Base-by-base conservation (phyloP, 2,113 vertebrate species). In the Tragelaphus strepsiceros region DNA sequence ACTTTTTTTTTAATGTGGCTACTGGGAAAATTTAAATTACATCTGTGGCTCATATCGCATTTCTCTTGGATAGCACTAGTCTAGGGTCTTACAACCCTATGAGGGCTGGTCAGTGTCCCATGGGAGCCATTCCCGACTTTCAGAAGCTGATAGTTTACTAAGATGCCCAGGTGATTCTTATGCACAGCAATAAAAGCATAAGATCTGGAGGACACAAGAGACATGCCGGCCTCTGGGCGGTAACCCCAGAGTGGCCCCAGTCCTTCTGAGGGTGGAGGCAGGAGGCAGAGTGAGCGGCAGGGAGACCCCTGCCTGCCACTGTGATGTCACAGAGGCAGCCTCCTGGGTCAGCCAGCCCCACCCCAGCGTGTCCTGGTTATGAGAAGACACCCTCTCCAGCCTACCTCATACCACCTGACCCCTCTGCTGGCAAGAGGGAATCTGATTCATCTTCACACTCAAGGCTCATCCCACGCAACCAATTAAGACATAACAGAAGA, bases 341-440 rank as follows among this genome's bases (percentile, higher is more conserved):
- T 85, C 62, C 6, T 35, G 17, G 17, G 91, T 94, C 88, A 94
- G 86, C 83, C 43, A 62, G 56, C 90, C 93, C 93, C 93, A 1
- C 96, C 97, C 62, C 32, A 24, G 17, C 28, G 35, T n/a, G 3
- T 56, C 80, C 67, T 11, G 43, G 39, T 83, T 32, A 6, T 10
- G 59, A 62, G 59, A 53, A 22, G 77, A 28, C 95, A 93, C 19
- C 84, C 82, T 81, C 85, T 91, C 51, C 95, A 91, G n/a, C 30
- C 89, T 89, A 83, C 32, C 49, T 46, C 78, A 95, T 15, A 98
- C 94, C 97, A 98, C 39, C 97, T 58, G 4, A 49, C 61, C 93
- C 96, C 97, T 98, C 98, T 98, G 98, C 97, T 94, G 98, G 97
- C 91, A 95, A 97, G 97, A 98, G 98, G 98, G 94, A 85, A 15